Conservation (phyloP, 1,140 invertebrate species). For the Phenacoccus solenopsis region DNA sequence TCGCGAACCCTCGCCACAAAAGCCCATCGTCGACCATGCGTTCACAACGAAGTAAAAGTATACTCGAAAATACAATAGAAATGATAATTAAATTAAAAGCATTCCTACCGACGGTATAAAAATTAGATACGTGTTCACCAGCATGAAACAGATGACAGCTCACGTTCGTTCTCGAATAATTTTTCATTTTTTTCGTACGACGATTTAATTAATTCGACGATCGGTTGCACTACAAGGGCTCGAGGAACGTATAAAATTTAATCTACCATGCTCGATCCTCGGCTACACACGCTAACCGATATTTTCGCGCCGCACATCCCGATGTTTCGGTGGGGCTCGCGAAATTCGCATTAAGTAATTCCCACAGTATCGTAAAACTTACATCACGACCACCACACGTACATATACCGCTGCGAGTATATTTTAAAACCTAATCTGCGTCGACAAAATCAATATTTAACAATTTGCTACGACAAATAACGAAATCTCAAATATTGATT, state of each 20-base stretch:
- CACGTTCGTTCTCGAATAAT: not conserved
- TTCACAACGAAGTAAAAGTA: not conserved
- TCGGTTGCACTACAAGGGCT: not conserved
- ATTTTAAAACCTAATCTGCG: too few relatives aligned
- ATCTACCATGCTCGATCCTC: too few relatives aligned
- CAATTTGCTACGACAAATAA: not conserved
- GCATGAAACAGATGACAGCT: constrained; percentile 1
- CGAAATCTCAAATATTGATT: constrained; percentile 9
- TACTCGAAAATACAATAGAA: not conserved
- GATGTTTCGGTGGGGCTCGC: too few relatives aligned
- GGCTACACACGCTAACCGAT: too few relatives aligned
- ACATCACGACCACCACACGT: too few relatives aligned
- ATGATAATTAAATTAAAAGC: not conserved
- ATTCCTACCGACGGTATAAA: not conserved
- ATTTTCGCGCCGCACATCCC: too few relatives aligned
- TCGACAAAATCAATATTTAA: constrained; percentile 16
- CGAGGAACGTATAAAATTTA: not conserved
- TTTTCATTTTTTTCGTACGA: not conserved
- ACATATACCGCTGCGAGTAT: too few relatives aligned
- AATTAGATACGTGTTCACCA: not conserved
- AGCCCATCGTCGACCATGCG: not conserved
- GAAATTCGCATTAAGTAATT: not conserved
- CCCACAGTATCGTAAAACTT: not conserved
- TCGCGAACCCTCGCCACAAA: too few relatives aligned
- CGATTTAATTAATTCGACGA: not conserved